A percentile compares a stretch with the other conserved stretches of the same genome.
Evolutionary conservation across 2,797 vertebrate genomes (phyloP).

Genomic region (Sciurus carolinensis): DNA sequence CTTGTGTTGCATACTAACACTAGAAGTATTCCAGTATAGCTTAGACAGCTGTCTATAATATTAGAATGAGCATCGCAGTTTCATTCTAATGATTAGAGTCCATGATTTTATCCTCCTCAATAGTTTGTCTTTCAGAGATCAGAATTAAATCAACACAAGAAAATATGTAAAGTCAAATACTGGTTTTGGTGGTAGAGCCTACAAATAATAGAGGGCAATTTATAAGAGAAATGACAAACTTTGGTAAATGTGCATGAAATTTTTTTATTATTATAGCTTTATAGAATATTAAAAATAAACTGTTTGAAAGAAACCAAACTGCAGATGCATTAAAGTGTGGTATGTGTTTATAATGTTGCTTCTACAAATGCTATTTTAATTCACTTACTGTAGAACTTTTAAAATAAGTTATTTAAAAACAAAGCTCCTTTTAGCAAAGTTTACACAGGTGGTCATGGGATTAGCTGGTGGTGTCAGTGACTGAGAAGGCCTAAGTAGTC

Average conservation of each 20-base stretch:
- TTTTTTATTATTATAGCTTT: slow-evolving; percentile 19
- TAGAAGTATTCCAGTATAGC: slow-evolving; percentile 27
- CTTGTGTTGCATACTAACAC: not conserved
- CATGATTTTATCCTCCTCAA: slow-evolving; percentile 8
- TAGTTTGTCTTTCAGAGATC: slow-evolving; percentile 19
- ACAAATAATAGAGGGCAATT: slow-evolving; percentile 36
- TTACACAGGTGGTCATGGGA: not conserved
- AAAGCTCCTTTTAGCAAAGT: slow-evolving; percentile 37
- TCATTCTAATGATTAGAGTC: not conserved
- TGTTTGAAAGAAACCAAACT: slow-evolving; percentile 11
- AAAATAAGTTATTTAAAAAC: slow-evolving; percentile 55
- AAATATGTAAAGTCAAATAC: slow-evolving; percentile 38
- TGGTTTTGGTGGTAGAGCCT: not conserved
- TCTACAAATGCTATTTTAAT: slow-evolving; percentile 23
- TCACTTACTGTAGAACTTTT: not conserved
- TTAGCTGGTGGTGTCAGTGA: slow-evolving; percentile 1
- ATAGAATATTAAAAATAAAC: slow-evolving; percentile 12
- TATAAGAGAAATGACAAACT: slow-evolving; percentile 28
- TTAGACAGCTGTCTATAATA: not conserved
- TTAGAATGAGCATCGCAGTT: slow-evolving; percentile 1
- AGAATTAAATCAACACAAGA: slow-evolving; percentile 33
- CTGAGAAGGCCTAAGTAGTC: slow-evolving; percentile 13
- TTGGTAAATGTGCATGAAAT: slow-evolving; percentile 8
- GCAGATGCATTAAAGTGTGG: not conserved
- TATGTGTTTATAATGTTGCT: slow-evolving; percentile 2